Percentiles rank a stretch among this genome's conserved stretches.
Conservation (phyloP, 1,140 invertebrate species). For the Amyelois transitella region DNA sequence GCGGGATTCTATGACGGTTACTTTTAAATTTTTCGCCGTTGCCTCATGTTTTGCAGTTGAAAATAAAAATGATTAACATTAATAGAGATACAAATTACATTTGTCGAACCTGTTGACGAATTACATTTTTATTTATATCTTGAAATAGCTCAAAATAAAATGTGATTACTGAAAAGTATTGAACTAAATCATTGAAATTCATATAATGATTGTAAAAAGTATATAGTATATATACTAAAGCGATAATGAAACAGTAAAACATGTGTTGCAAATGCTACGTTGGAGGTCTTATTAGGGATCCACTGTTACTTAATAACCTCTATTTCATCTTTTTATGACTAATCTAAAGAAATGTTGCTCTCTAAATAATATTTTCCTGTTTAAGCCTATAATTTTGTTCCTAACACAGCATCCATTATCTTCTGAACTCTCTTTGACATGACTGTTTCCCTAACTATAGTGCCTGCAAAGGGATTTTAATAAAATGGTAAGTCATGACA, state of each 20-base stretch:
- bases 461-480: neutral
- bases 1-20: conserved; percentile 29
- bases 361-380: conserved; percentile 43
- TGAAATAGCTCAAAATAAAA: no score
- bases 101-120: no score
- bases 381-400: conserved; percentile 41
- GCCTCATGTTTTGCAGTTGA: no score
- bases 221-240: neutral
- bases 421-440: conserved; percentile 12
- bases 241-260: neutral
- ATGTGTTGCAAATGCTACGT: neutral
- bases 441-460: neutral
- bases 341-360: conserved; percentile 21
- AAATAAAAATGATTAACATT: no score
- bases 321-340: conserved; percentile 25
- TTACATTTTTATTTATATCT: no score
- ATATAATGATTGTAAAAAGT: no score
- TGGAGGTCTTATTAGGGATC: conserved; percentile 6
- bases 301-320: conserved; percentile 10
- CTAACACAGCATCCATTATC: conserved; percentile 19
- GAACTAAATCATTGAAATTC: no score
- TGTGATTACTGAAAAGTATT: no score
- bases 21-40: no score
- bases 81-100: no score
- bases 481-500: neutral